Conservation (phyloP, 2,888 invertebrate species). For the Oasisia sp. region DNA sequence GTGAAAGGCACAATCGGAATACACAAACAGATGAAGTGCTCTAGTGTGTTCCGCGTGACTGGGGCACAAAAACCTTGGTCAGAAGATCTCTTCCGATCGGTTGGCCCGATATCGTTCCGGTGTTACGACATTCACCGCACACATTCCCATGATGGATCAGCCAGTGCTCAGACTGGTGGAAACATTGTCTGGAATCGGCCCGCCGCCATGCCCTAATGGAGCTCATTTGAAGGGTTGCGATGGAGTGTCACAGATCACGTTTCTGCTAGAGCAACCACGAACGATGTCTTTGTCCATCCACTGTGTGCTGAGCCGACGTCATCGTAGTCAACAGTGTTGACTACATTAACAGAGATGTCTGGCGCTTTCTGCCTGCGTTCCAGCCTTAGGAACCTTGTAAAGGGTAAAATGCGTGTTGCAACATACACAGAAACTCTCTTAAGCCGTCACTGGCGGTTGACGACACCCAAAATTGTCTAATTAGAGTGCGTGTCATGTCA, state of each 20-base stretch:
- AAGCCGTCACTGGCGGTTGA: conserved; percentile 6
- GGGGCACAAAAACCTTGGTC: background rate
- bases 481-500: conserved; percentile 13
- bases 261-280: conserved; percentile 13
- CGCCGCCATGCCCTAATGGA: background rate
- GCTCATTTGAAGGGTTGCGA: conserved; percentile 8
- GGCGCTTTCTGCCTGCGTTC: background rate
- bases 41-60: background rate
- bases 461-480: conserved; percentile 6
- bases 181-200: background rate
- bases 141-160: conserved; percentile 7
- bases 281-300: background rate
- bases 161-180: background rate
- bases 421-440: conserved; percentile 13
- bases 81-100: background rate
- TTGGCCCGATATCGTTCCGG: background rate
- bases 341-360: conserved; percentile 4
- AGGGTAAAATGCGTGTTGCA: background rate
- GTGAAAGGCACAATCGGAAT: background rate
- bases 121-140: conserved; percentile 3
- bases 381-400: background rate
- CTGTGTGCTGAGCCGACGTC: background rate
- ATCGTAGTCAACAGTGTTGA: background rate
- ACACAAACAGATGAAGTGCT: background rate
- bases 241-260: background rate